A percentile compares a stretch with the other conserved stretches of the same genome.
Conservation (phyloP, 2,888 invertebrate genomes). For the Zootermopsis nevadensis region DNA sequence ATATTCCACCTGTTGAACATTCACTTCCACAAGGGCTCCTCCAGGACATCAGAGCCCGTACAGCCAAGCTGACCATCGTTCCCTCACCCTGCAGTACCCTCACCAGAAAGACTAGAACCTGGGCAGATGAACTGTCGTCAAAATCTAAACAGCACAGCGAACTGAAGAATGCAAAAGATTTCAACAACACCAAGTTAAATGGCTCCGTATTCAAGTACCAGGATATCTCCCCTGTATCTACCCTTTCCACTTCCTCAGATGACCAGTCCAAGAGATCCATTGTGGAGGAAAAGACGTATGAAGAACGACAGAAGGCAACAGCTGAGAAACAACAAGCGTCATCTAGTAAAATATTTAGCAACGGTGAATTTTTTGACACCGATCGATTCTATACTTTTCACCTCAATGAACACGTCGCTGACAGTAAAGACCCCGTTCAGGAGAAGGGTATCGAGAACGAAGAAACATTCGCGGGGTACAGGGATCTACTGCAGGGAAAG, state of each 20-base stretch:
- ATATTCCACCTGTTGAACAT: slow-evolving; percentile 54
- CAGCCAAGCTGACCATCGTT: slow-evolving; percentile 64
- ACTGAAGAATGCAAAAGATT: not conserved
- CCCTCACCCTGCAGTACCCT: slow-evolving; percentile 27
- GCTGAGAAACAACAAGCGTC: slow-evolving; percentile 43
- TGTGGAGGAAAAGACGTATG: slow-evolving; percentile 76
- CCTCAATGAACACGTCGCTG: slow-evolving; percentile 77
- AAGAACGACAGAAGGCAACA: slow-evolving; percentile 66
- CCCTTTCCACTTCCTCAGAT: not conserved
- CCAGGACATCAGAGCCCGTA: slow-evolving; percentile 77
- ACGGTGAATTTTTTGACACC: slow-evolving; percentile 69
- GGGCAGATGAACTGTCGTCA: slow-evolving; percentile 11
- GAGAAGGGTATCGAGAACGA: slow-evolving; percentile 64
- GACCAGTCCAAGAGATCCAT: slow-evolving; percentile 61
- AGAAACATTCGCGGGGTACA: slow-evolving; percentile 83
- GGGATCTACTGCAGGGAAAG: slow-evolving; percentile 72
- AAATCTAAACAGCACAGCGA: not conserved
- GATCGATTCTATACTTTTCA: slow-evolving; percentile 87
- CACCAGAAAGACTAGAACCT: slow-evolving; percentile 22
- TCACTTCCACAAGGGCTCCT: slow-evolving; percentile 75
- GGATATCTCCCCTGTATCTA: not conserved
- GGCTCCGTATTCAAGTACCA: not conserved
- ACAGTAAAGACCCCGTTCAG: slow-evolving; percentile 58
- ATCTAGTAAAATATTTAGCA: not conserved
- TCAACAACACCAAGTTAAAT: not conserved